These are phyloP conservation scores for Hypselothyrea guttata DNA, from an alignment of 2,888 invertebrate genomes.

Conservation along the genomic window DNA sequence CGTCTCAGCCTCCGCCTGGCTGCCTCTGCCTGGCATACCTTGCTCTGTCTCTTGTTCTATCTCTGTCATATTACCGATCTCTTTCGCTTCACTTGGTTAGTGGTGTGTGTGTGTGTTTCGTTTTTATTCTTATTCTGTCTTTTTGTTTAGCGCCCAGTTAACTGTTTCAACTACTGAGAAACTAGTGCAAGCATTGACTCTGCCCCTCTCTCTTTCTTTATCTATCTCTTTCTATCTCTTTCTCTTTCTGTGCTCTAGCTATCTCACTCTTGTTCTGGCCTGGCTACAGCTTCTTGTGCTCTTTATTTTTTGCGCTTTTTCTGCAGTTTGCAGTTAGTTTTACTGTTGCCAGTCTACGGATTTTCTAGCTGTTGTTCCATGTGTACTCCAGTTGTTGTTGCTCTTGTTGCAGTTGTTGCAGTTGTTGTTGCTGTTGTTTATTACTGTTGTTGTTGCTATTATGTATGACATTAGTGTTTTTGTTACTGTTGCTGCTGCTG, in stretches of 20 bases:
- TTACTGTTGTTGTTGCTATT: constrained; percentile 41
- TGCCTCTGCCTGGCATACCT: constrained; percentile 10
- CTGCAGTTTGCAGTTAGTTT: constrained; percentile 69
- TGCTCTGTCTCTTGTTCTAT: not conserved
- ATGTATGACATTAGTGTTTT: constrained; percentile 67
- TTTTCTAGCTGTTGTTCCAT: not conserved
- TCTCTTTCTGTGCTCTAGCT: not conserved
- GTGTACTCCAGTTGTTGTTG: constrained; percentile 48
- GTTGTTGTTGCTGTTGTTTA: constrained; percentile 36
- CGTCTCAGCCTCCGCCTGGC: constrained; percentile 5
- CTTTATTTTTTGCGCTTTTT: constrained; percentile 12
- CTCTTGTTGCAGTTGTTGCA: constrained; percentile 28
- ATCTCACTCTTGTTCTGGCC: too few species aligned
- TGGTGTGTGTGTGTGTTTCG: constrained; percentile 24
- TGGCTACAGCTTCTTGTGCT: constrained; percentile 38
- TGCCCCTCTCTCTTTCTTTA: constrained; percentile 7
- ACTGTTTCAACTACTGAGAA: constrained; percentile 68
- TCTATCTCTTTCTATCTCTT: too few species aligned
- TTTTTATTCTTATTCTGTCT: too few species aligned
- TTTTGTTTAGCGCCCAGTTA: constrained; percentile 69
- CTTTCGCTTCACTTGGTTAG: constrained; percentile 48
- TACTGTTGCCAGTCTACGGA: constrained; percentile 51
- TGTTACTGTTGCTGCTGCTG: constrained; percentile 14
- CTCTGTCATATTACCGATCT: not conserved
- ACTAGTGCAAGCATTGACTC: constrained; percentile 65